Percentiles rank a stretch among this genome's conserved stretches.
Conservation (phyloP, 2,888 invertebrate species). For the Cheilosia vulpina region DNA sequence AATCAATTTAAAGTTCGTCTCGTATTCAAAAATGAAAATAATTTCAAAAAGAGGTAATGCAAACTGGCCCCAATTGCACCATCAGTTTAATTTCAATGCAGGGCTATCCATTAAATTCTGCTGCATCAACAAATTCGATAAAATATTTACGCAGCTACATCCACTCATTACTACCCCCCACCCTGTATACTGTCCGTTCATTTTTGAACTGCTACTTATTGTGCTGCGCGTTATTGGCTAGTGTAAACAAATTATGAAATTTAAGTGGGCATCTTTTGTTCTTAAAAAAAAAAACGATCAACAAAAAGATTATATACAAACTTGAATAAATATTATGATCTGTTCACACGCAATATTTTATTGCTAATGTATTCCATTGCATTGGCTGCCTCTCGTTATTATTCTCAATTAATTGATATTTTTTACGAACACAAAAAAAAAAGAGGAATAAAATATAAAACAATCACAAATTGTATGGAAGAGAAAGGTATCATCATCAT, state of each 20-base stretch:
- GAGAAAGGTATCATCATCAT: slow-evolving; percentile 42
- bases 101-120: background rate
- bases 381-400: background rate
- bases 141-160: background rate
- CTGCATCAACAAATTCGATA: background rate
- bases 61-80: too few species aligned
- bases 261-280: slow-evolving; percentile 15
- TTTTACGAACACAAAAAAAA: slow-evolving; percentile 29
- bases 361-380: slow-evolving; percentile 1
- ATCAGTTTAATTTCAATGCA: too few species aligned
- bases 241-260: slow-evolving; percentile 18
- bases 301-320: slow-evolving; percentile 48
- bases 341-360: background rate
- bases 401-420: slow-evolving; percentile 34
- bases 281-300: background rate
- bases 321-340: slow-evolving; percentile 45
- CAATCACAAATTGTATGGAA: slow-evolving; percentile 72
- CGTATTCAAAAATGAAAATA: too few species aligned
- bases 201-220: slow-evolving; percentile 48
- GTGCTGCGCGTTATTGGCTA: slow-evolving; percentile 33
- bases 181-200: slow-evolving; percentile 2
- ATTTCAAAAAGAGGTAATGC: too few species aligned
- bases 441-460: slow-evolving; percentile 27
- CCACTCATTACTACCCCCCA: background rate
- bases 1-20: too few species aligned